Evolutionary conservation across 2,888 invertebrate species (phyloP).

Genomic region (Volucella bombylans): DNA sequence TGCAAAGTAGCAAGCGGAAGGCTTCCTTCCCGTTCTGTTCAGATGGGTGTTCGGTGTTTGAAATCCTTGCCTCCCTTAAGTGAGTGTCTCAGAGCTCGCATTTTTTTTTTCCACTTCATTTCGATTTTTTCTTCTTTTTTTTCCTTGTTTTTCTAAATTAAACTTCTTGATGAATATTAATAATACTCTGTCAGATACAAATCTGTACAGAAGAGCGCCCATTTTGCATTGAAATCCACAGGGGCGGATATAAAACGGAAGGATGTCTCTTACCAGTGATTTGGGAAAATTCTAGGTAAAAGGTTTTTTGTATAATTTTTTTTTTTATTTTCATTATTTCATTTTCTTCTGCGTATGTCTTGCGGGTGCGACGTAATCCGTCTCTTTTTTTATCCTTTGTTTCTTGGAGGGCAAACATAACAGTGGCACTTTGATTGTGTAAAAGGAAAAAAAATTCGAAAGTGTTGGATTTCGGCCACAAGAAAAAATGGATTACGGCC

Average conservation of each 20-base stretch:
- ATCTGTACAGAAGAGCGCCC: slow-evolving; percentile 57
- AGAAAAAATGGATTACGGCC: too few species aligned
- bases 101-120: slow-evolving; percentile 30
- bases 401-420: slow-evolving; percentile 47
- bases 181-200: slow-evolving; percentile 71
- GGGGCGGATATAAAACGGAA: neutral
- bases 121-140: slow-evolving; percentile 9
- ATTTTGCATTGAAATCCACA: slow-evolving; percentile 30
- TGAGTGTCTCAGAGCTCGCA: slow-evolving; percentile 24
- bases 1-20: too few species aligned
- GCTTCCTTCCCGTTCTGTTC: too few species aligned
- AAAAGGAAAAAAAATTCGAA: neutral
- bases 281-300: slow-evolving; percentile 1
- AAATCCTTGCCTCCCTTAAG: slow-evolving; percentile 35
- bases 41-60: neutral
- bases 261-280: slow-evolving; percentile 42
- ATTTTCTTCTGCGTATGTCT: slow-evolving; percentile 17
- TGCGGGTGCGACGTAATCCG: slow-evolving; percentile 41
- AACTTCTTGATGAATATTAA: slow-evolving; percentile 68
- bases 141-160: slow-evolving; percentile 48
- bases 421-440: neutral
- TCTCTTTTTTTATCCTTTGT: slow-evolving; percentile 45
- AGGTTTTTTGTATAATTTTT: neutral
- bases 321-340: too few species aligned
- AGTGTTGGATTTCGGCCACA: neutral